These are phyloP conservation scores for Rotaria socialis DNA, from an alignment of 2,888 invertebrate genomes.

Conservation along the genomic window DNA sequence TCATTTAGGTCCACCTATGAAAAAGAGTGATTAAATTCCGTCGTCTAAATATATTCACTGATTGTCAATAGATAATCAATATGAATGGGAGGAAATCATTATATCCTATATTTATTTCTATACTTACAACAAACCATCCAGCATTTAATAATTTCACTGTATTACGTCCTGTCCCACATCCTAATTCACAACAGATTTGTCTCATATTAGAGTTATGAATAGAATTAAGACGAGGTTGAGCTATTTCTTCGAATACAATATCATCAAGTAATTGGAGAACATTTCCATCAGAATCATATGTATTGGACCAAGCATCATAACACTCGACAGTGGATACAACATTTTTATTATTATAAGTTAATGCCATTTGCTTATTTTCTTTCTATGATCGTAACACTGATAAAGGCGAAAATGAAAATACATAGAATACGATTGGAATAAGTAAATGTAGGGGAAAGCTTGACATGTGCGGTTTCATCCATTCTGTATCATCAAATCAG, in stretches of 20 bases:
- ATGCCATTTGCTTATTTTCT: not conserved
- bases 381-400: too few species aligned
- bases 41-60: too few species aligned
- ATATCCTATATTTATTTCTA: not conserved
- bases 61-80: too few species aligned
- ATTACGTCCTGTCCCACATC: slow-evolving; percentile 6
- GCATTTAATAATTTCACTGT: not conserved
- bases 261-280: not conserved
- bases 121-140: not conserved
- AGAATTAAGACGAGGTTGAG: not conserved
- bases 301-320: not conserved
- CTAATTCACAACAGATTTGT: not conserved
- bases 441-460: too few species aligned
- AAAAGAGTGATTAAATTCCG: too few species aligned
- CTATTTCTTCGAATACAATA: not conserved
- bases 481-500: too few species aligned
- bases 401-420: too few species aligned
- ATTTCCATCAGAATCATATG: slow-evolving; percentile 7
- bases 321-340: not conserved
- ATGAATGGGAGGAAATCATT: too few species aligned
- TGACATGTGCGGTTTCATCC: too few species aligned
- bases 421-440: too few species aligned
- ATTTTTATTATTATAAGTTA: not conserved
- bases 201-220: not conserved
- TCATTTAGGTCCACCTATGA: too few species aligned